These are phyloP conservation scores for Cossypha niveicapilla DNA, from an alignment of 2,797 vertebrate genomes.

Conservation along the genomic window DNA sequence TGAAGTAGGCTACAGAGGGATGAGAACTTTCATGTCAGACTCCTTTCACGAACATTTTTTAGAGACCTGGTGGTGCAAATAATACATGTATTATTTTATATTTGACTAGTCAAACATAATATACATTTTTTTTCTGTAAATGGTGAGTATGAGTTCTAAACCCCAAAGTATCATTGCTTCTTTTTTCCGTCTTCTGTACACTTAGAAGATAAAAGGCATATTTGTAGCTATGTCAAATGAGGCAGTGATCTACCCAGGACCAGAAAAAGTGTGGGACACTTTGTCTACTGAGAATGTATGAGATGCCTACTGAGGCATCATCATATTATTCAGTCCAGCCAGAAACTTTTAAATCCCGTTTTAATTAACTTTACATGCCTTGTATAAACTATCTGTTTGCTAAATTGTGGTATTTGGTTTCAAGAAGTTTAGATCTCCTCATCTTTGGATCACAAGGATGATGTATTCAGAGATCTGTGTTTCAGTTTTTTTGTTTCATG, in stretches of 20 bases:
- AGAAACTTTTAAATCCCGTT: not conserved
- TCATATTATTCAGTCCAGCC: not conserved
- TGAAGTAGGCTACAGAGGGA: not conserved
- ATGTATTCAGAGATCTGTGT: not conserved
- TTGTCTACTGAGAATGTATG: not conserved
- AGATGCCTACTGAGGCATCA: not conserved
- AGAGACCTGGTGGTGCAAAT: not conserved
- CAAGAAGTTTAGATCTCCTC: not conserved
- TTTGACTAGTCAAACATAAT: not conserved
- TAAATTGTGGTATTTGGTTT: not conserved
- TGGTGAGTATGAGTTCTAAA: not conserved
- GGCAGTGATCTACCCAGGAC: not conserved
- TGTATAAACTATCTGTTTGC: not conserved
- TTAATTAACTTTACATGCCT: not conserved
- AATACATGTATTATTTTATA: not conserved
- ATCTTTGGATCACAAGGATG: not conserved
- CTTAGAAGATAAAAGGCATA: not conserved
- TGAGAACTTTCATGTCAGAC: not conserved
- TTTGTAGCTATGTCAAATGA: not conserved
- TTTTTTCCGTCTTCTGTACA: not conserved
- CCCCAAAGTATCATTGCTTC: rapidly evolving
- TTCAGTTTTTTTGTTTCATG: not conserved
- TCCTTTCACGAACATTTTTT: not conserved
- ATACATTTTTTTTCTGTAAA: not conserved
- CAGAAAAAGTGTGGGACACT: not conserved